Conservation (phyloP, 2,888 invertebrate species). For the Macrosoma leucophasiata region DNA sequence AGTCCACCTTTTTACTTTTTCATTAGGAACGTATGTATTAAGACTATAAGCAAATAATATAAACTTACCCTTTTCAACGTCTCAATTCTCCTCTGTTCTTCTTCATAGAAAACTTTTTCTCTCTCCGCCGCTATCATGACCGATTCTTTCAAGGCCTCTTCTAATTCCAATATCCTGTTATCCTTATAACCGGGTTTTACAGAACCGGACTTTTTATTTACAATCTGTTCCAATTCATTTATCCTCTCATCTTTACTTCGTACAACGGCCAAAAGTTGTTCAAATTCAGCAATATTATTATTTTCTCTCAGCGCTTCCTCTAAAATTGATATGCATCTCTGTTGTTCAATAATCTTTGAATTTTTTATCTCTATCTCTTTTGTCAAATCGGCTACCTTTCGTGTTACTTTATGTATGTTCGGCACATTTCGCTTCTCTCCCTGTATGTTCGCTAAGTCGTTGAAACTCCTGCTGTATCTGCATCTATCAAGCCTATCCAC, state of each 20-base stretch:
- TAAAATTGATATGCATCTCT: constrained; percentile 68
- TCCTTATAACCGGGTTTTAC: constrained; percentile 56
- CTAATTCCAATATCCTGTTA: constrained; percentile 82
- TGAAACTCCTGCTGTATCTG: constrained; percentile 63
- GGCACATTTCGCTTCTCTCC: constrained; percentile 36
- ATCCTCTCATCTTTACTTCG: constrained; percentile 81
- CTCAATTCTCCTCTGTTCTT: constrained; percentile 78
- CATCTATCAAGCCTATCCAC: constrained; percentile 73
- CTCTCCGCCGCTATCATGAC: constrained; percentile 82
- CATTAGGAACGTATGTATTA: no score
- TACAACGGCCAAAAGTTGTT: constrained; percentile 73
- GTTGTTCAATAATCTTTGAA: constrained; percentile 72
- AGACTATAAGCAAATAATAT: no score
- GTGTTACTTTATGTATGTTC: constrained; percentile 49
- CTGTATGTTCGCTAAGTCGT: constrained; percentile 45
- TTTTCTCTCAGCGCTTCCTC: constrained; percentile 73
- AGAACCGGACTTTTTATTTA: constrained; percentile 63
- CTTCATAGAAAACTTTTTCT: constrained; percentile 78
- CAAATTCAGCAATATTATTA: constrained; percentile 74
- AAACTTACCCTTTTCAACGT: constrained; percentile 79
- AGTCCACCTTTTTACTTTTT: no score
- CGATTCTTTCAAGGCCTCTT: constrained; percentile 89
- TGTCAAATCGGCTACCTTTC: constrained; percentile 58
- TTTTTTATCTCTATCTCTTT: constrained; percentile 69
- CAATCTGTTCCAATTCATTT: constrained; percentile 83